phyloP scores from a whole-genome alignment of 92 coral and sea anemone genomes.

The Phymanthus crucifer region DNA sequence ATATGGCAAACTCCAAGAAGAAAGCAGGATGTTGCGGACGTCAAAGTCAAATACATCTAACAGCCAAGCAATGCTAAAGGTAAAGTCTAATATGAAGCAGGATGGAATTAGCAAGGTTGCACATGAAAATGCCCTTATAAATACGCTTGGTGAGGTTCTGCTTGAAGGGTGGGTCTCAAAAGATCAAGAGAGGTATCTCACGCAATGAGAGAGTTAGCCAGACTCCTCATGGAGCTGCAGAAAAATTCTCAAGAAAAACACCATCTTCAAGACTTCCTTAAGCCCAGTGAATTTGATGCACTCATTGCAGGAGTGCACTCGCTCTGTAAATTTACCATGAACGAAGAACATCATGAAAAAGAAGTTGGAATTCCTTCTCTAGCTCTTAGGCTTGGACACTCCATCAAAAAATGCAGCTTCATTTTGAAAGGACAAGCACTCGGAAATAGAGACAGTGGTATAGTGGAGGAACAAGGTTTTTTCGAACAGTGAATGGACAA shows the following conservation, averaged over 20 bases:
- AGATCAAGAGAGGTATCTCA: constrained; percentile 36
- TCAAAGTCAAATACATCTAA: background rate
- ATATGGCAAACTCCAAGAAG: constrained; percentile 25
- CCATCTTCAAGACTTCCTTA: constrained; percentile 26
- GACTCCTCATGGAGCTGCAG: constrained; percentile 32
- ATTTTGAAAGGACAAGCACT: constrained; percentile 41
- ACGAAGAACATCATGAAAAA: background rate
- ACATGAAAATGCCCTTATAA: constrained; percentile 31
- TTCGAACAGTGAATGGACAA: constrained; percentile 28
- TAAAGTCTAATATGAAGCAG: constrained; percentile 50
- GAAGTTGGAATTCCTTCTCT: constrained; percentile 36
- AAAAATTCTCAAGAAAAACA: constrained; percentile 15
- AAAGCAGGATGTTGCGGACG: constrained; percentile 27
- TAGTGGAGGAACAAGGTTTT: background rate
- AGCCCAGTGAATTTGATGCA: constrained; percentile 49
- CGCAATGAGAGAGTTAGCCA: constrained; percentile 50
- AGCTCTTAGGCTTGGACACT: constrained; percentile 43
- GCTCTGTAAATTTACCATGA: constrained; percentile 9
- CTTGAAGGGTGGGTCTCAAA: constrained; percentile 32
- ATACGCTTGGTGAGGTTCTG: constrained; percentile 35
- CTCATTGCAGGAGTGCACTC: constrained; percentile 46
- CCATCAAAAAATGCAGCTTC: constrained; percentile 40
- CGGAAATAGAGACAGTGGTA: constrained; percentile 19
- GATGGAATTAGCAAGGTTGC: constrained; percentile 40
- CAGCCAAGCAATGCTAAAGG: constrained; percentile 13